phyloP scores from a whole-genome alignment of 1,140 invertebrate species.

The Drosophila sucinea region DNA sequence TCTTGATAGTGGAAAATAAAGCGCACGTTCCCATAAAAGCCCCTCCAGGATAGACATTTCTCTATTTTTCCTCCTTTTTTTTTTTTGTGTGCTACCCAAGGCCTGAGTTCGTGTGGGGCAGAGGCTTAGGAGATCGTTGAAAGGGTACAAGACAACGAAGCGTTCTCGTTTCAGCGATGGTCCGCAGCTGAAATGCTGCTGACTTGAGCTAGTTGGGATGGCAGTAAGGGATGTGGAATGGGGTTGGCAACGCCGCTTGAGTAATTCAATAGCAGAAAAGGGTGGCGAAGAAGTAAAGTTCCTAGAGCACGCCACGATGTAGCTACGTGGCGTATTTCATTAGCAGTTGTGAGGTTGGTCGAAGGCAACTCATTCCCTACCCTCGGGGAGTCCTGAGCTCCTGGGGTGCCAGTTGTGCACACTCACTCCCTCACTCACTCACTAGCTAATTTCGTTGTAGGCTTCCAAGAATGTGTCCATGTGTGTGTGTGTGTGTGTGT shows the following conservation, averaged over 20 bases:
- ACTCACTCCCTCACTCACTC: constrained; percentile 1
- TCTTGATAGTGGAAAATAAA: constrained; percentile 61
- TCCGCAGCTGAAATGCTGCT: constrained; percentile 73
- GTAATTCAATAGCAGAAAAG: constrained; percentile 72
- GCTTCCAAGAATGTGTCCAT: constrained; percentile 33
- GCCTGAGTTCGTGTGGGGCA: constrained; percentile 38
- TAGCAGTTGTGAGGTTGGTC: constrained; percentile 60
- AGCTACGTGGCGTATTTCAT: constrained; percentile 70
- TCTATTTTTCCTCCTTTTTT: constrained; percentile 32
- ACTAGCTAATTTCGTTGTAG: constrained; percentile 48
- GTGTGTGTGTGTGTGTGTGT: constrained; percentile 22
- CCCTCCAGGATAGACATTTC: constrained; percentile 54
- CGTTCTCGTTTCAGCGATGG: constrained; percentile 28
- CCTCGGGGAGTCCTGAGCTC: background rate
- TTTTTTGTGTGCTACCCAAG: constrained; percentile 33
- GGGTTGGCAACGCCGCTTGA: constrained; percentile 49
- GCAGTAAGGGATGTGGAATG: no score
- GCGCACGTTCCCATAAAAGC: constrained; percentile 72
- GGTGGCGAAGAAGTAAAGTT: constrained; percentile 54
- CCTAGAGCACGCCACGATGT: constrained; percentile 57
- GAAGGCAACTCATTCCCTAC: constrained; percentile 6
- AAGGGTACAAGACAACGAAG: constrained; percentile 69
- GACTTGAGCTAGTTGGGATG: constrained; percentile 63
- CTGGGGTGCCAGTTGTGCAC: constrained; percentile 15
- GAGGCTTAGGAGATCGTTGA: constrained; percentile 55